Evolutionary conservation across 2,113 vertebrate species (phyloP), one percentile per base, ranked within the genome.

Genomic region (Prochilodus magdalenae): DNA sequence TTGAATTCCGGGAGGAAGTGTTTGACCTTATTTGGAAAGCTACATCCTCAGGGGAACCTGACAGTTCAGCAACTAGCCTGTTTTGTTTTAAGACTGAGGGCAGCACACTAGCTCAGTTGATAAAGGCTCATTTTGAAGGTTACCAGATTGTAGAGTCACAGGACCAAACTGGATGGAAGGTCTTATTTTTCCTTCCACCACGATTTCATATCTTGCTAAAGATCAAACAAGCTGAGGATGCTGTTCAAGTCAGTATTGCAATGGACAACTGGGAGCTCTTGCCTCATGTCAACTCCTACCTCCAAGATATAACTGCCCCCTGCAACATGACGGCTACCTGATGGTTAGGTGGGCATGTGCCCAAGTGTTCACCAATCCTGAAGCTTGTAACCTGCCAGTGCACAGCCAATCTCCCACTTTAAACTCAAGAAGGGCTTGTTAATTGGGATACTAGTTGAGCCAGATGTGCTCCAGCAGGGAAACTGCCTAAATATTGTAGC

Each of bases 211-310:
- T 96, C n/a, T 88, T 98, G 82, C 77, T 97, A 59, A 90, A 70
- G 40, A 87, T 96, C 49, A 77, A 85, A 30, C 74, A 74, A 0
- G 81, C 90, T 40, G 92, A 93, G 30, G 92, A 88, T 0, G 87
- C 91, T 0, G 93, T 90, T 62, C 90, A 92, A 0, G 92, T 96
- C 72, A 72, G 82, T 30, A 90, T 97, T 1, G 91, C 94, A 15
- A 96, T 95, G 0, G 94, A 97, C 49, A 90, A 94, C 91, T 97
- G 96, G 95, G 86, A 91, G 0, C 88, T 96, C 10, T 86, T 98
- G 80, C 93, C 95, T 0, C 89, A 93, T 65, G 84, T 91, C 0
- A 95, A 91, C 49, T 89, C 89, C 60, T 96, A 95, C 80, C 89
- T 98, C 3, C 85, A 86, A 60, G 85, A 70, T 4, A 69, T 93